Base-by-base conservation (phyloP, 2,888 invertebrate genomes). In the Metallyticus violacea region DNA sequence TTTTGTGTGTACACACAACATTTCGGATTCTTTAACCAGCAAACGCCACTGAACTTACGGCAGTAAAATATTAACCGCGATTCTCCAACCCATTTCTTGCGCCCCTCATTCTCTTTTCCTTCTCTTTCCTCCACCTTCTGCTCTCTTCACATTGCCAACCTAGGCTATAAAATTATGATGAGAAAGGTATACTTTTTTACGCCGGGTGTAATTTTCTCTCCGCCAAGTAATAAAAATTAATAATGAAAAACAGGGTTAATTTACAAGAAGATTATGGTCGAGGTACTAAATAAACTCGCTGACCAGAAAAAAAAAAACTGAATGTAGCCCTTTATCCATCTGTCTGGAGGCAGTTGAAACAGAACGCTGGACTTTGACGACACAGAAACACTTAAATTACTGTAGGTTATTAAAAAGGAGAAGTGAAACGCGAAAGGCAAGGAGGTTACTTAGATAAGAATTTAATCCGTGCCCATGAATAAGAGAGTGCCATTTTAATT, bases 161-260 rank as follows among this genome's bases (percentile, higher is more conserved):
- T 15, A 15, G 15, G 62, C 62, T 40, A 81, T 81, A 81, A 81
- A 81, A 81, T 81, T 81, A 25, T 81, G 26, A 81, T 62, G 81
- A 82, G 76, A 27, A 76, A 82, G 76, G 7, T 62, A 62, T 62
- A 62, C 40, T 62, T 62, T 62, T 62, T 62, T 62, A 62, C 7
- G 40, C n/a, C 6, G 7, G 6, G 28, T 28, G 28, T 80, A 80
- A 80, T 80, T 80, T 30, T 29, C 81, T 6, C 76, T 62, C 26
- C 82, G 40, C 40, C 22, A 40, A 25, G 82, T 26, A 82, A 82
- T 82, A 30, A 76, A 82, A 82, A 82, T 82, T 82, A 82, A 82
- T 82, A 82, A 82, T 76, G 82, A 82, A 82, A 76, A 82, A 27
- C 76, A 27, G 76, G 76, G 82, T 82, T 82, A 76, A 82, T 62